Percentiles rank a stretch among this genome's conserved stretches.
phyloP scores from a whole-genome alignment of 2,113 vertebrate genomes.

The Platichthys stellatus region DNA sequence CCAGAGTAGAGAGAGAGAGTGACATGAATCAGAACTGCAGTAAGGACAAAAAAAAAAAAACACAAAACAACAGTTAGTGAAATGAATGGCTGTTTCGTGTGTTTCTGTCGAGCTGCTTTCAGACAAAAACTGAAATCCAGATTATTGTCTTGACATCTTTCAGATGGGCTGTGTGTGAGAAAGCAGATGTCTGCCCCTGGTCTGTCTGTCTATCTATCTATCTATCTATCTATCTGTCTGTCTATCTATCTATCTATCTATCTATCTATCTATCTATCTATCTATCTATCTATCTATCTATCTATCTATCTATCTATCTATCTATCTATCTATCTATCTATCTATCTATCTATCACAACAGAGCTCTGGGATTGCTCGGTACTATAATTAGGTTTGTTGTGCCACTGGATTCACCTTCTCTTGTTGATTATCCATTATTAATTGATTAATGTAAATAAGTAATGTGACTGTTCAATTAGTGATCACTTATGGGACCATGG shows the following conservation, averaged over 20 bases:
- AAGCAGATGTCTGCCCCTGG: too few relatives aligned
- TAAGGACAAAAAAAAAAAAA: conserved; percentile 39
- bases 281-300: too few relatives aligned
- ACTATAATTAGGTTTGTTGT: conserved; percentile 65
- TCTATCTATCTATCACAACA: not conserved
- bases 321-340: too few relatives aligned
- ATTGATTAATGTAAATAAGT: conserved; percentile 70
- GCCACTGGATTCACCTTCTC: conserved; percentile 53
- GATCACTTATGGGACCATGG: conserved; percentile 59
- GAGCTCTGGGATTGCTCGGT: conserved; percentile 22
- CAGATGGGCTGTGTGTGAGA: too few relatives aligned
- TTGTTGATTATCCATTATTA: conserved; percentile 76
- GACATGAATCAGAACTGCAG: conserved; percentile 70
- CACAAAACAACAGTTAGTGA: conserved; percentile 19
- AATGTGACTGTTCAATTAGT: conserved; percentile 73
- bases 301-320: too few relatives aligned
- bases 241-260: too few relatives aligned
- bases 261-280: too few relatives aligned
- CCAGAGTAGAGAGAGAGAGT: conserved; percentile 81
- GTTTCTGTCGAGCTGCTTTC: too few relatives aligned
- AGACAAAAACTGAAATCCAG: too few relatives aligned
- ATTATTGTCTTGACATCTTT: too few relatives aligned
- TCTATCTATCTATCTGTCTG: too few relatives aligned
- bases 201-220: too few relatives aligned
- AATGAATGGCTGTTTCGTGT: not conserved